These are phyloP conservation scores for Neoaliturus tenellus DNA, from an alignment of 2,888 invertebrate species.

Conservation along the genomic window DNA sequence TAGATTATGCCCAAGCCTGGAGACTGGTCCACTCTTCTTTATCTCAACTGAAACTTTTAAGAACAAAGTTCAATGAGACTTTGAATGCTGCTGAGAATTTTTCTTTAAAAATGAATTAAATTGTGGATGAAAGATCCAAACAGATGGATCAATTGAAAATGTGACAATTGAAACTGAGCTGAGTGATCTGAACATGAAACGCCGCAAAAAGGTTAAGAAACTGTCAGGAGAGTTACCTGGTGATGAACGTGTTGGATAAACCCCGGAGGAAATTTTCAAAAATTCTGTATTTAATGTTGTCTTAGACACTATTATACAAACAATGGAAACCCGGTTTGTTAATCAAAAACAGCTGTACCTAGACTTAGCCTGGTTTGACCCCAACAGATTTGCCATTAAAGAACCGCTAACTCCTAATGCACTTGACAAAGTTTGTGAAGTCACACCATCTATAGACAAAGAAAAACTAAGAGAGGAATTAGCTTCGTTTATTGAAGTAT, in stretches of 20 bases:
- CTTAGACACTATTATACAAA: background rate
- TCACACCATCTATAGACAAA: background rate
- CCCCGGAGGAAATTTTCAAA: background rate
- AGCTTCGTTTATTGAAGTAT: background rate
- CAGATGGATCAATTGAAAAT: background rate
- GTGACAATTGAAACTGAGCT: background rate
- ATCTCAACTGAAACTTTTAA: background rate
- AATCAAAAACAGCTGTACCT: background rate
- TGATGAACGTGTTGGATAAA: background rate
- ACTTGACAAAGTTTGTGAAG: background rate
- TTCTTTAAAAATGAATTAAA: background rate
- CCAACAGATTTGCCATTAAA: background rate
- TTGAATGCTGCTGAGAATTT: background rate
- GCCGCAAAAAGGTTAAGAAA: background rate
- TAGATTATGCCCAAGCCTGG: conserved; percentile 32
- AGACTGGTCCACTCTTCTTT: background rate
- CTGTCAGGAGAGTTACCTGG: background rate
- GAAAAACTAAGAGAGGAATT: conserved; percentile 30
- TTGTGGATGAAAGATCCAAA: background rate
- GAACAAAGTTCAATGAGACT: background rate
- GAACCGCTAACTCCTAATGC: background rate
- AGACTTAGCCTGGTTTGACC: conserved; percentile 20
- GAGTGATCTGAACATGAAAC: background rate
- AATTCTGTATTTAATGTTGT: background rate
- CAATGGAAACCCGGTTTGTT: conserved; percentile 2